Base-by-base conservation (phyloP, 2,888 invertebrate genomes). In the Iphiclides podalirius region DNA sequence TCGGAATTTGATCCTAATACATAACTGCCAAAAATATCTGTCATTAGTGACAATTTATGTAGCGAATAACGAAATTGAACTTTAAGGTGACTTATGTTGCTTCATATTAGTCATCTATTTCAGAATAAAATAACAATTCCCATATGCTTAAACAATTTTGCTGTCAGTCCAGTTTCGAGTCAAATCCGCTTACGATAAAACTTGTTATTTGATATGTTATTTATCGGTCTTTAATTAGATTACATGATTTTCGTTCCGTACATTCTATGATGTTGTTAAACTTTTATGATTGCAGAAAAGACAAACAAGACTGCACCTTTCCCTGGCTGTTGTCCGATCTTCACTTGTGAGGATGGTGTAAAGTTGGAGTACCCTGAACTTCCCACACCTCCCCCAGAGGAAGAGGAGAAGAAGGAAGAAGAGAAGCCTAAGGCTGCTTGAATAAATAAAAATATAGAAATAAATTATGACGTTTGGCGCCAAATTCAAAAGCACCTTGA, bases 271-370 rank as follows among this genome's bases (percentile, higher is more conserved):
- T 12, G 11, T 40, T 2, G 11, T 38, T 47, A 43, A 16, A 28
- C 31, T 47, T 59, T 28, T 59, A 47, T 31, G 2, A 58, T 89
- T 79, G 42, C 91, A 82, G 95, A 95, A 4, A 95, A 95, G 77
- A 96, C 96, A 70, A 96, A 96, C 91, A 96, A 96, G 82, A 95
- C 96, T 6, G 96, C 96, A 1, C 85, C 93, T 1, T 97, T 96
- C 93, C 96, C 96, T 4, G 91, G 88, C 20, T 96, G 96, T 78
- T 97, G 96, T 75, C 96, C 96, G 1, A 86, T 87, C 56, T 96
- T 96, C 90, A 94, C 93, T 6, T 96, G 96, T 81, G 96, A 96
- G 72, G 93, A 93, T 13, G 96, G 96, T 34, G 95, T 92, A 44
- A 94, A 93, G 66, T 82, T 96, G 66, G 96, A 96, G 79, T 96